Base-by-base conservation (phyloP, 2,888 invertebrate species). In the Himalopsyche kuldschensis region DNA sequence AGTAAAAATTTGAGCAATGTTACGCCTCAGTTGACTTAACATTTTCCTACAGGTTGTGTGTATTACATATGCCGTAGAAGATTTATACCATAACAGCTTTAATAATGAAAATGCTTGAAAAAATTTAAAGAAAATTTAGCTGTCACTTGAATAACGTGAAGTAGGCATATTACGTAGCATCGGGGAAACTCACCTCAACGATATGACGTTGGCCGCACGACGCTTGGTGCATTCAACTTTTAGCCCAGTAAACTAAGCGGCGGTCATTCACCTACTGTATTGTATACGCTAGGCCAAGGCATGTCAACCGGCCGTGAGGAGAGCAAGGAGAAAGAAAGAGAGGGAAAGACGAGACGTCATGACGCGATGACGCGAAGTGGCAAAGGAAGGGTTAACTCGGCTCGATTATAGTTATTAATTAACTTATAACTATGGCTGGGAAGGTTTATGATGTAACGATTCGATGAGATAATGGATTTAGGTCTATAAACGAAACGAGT, bases 231-330 rank as follows among this genome's bases (percentile, higher is more conserved):
- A 88, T 91, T 92, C 91, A 91, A 91, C 92, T 92, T 91, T 91
- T 92, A 91, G 91, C 92, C 92, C 90, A 92, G 91, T 92, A 91
- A 92, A 92, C 91, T 91, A 90, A 89, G 89, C 87, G 89, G 90
- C 80, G 92, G 91, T 91, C 92, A 89, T 91, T 92, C 92, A 92
- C 92, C 92, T 91, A 92, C 89, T 91, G 90, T 80, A 80, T 80
- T 79, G 79, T 79, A 75, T 27, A 31, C 75, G 75, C 75, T 75
- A 75, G 55, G 55, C 55, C 55, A 55, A 55, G 55, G 55, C 55
- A 55, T 55, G 55, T 55, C 55, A 55, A 55, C 55, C 55, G 55
- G 55, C 55, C 55, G 55, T 55, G 55, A 55, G 55, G 55, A 55
- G 55, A 55, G 55, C 55, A 55, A 55, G 55, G 55, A 55, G 55